phyloP scores from a whole-genome alignment of 1,140 invertebrate genomes.

The Saxidomus purpurata region DNA sequence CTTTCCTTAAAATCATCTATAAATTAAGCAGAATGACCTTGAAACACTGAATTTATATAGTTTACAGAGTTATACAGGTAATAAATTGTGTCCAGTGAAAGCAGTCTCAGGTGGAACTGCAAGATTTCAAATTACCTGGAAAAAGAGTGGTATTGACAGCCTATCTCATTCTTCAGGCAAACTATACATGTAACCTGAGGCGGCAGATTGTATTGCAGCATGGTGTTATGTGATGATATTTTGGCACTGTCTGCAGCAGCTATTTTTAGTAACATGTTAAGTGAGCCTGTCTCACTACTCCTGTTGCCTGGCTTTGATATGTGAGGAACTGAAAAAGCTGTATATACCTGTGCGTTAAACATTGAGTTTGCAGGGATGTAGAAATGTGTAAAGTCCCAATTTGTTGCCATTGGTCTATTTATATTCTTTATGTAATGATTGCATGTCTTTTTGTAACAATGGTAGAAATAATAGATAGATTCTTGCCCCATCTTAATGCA shows the following conservation, averaged over 20 bases:
- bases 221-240: not conserved
- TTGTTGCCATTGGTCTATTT: not conserved
- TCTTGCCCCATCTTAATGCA: too few relatives aligned
- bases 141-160: not conserved
- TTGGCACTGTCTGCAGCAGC: constrained; percentile 19
- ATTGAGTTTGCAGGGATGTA: not conserved
- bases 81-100: not conserved
- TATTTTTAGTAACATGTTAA: constrained; percentile 60
- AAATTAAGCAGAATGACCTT: not conserved
- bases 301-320: not conserved
- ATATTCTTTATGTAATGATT: not conserved
- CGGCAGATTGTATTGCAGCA: constrained; percentile 34
- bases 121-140: not conserved
- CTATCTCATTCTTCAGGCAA: too few relatives aligned
- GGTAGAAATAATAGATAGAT: too few relatives aligned
- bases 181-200: not conserved
- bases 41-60: not conserved
- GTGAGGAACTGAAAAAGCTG: not conserved
- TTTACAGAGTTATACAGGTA: not conserved
- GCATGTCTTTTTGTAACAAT: too few relatives aligned
- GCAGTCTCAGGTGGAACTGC: not conserved
- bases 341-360: constrained; percentile 11
- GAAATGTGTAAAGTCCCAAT: not conserved
- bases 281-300: constrained; percentile 31
- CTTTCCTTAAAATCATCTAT: too few relatives aligned